Evolutionary conservation across 2,113 vertebrate species (phyloP), one percentile per base, ranked within the genome.

Genomic region (Seriola dumerili): DNA sequence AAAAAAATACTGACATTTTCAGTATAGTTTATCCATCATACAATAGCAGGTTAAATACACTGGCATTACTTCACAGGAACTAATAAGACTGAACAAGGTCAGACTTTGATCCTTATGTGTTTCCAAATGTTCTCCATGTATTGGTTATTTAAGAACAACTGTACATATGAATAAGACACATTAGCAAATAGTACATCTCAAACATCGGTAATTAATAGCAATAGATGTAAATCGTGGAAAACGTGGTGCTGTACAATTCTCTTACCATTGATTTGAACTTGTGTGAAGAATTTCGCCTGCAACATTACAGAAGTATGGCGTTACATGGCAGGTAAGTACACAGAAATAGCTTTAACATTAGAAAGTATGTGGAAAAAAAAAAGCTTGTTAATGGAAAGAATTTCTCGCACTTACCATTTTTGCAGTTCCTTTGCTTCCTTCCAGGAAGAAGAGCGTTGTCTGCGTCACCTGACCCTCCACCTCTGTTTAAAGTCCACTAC

Each of bases 251-350:
- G 64, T n/a, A 5, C 3, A 32, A 4, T 5, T 19, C 0, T 57
- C 93, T 86, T 87, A 95, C 95, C 95, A 6, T 93, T 94, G 29
- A 95, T 95, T 74, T 95, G 93, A 88, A 23, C 81, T 62, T 92
- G 94, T 58, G 94, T 84, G 79, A 95, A 91, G 83, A 95, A 95
- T 83, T 95, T 95, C 2, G 95, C 95, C 95, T 95, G 87, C 19
- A 75, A 58, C 16, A 40, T 38, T 65, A 78, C n/a, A 85, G 57
- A 0, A 72, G 1, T 0, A 9, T 4, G 2, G 0, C 3, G 0
- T 84, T 16, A 88, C 12, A 19, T 13, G 8, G 19, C 38, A 25
- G 42, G 58, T 2, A 54, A 72, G 5, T 11, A 38, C 38, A 81
- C 5, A 69, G 32, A 42, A 19, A 68, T 4, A 6, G 1, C 17